A percentile compares a stretch with the other conserved stretches of the same genome.
Conservation (phyloP, 2,888 invertebrate species). For the Ligdia adustata region DNA sequence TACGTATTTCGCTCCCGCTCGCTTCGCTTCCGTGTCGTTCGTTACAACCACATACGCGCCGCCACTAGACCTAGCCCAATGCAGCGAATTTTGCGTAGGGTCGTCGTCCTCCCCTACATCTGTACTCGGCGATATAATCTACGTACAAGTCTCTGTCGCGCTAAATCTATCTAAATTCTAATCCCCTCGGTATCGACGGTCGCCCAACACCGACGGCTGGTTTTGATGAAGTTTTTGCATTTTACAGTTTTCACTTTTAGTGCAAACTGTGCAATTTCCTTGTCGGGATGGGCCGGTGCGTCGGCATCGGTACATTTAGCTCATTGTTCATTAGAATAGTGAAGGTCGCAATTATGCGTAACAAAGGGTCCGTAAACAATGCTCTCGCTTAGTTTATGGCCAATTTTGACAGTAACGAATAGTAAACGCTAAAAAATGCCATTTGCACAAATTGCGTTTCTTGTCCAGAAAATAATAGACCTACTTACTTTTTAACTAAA, state of each 20-base stretch:
- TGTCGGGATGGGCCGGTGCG: constrained; percentile 40
- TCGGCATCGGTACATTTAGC: constrained; percentile 47
- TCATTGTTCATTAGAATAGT: constrained; percentile 49
- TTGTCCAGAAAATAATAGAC: constrained; percentile 51
- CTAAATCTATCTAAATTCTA: constrained; percentile 58
- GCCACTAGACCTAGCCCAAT: constrained; percentile 84
- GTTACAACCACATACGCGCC: constrained; percentile 75
- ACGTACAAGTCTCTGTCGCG: constrained; percentile 43
- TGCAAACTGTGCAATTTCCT: constrained; percentile 54
- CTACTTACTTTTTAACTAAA: constrained; percentile 42
- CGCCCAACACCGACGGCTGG: constrained; percentile 24
- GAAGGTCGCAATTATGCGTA: constrained; percentile 39
- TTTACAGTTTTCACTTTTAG: constrained; percentile 57
- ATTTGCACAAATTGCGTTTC: constrained; percentile 72
- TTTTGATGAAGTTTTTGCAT: constrained; percentile 40
- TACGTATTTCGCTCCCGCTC: constrained; percentile 70
- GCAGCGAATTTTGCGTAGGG: constrained; percentile 85
- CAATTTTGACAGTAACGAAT: constrained; percentile 51
- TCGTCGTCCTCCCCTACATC: constrained; percentile 74
- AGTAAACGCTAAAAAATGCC: constrained; percentile 60
- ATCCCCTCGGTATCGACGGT: constrained; percentile 35
- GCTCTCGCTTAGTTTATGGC: constrained; percentile 54
- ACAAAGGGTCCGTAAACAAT: constrained; percentile 52
- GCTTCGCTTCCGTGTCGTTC: constrained; percentile 73
- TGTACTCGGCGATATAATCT: constrained; percentile 47